Percentiles rank a stretch among this genome's conserved stretches.
Evolutionary conservation across 2,888 invertebrate species (phyloP).

Genomic region (Aphrophora alni): DNA sequence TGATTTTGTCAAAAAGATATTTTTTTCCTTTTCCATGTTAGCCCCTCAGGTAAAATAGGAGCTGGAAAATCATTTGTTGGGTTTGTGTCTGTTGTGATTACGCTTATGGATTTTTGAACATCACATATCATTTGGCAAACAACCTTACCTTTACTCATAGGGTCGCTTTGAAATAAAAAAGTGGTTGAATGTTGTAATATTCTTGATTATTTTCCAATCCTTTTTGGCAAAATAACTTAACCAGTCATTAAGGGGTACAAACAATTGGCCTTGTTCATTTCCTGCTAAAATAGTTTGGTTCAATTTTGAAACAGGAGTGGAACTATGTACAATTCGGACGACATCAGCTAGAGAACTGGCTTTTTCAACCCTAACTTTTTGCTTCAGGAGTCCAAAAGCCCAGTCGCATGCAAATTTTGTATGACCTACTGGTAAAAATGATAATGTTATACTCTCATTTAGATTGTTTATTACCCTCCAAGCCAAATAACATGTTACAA

Average conservation of each 20-base stretch:
- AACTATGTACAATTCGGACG: slow-evolving; percentile 4
- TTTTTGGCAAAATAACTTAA: slow-evolving; percentile 12
- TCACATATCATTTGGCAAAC: too few species aligned
- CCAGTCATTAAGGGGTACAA: slow-evolving; percentile 19
- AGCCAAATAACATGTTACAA: slow-evolving; percentile 20
- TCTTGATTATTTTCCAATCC: not conserved
- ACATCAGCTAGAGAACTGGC: slow-evolving; percentile 16
- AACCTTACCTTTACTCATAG: too few species aligned
- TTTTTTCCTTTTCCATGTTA: too few species aligned
- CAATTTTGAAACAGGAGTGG: not conserved
- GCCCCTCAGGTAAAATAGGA: too few species aligned
- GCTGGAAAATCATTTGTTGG: too few species aligned
- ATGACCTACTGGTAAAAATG: slow-evolving; percentile 25
- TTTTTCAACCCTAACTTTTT: slow-evolving; percentile 15
- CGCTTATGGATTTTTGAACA: too few species aligned
- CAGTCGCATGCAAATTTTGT: slow-evolving; percentile 31
- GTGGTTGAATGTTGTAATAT: too few species aligned
- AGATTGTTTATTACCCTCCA: slow-evolving; percentile 22
- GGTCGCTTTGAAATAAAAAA: too few species aligned
- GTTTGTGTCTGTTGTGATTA: too few species aligned
- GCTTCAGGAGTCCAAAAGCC: slow-evolving; percentile 21
- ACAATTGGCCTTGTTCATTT: slow-evolving; percentile 12
- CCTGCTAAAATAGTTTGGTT: slow-evolving; percentile 22
- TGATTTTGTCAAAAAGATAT: too few species aligned
- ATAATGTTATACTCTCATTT: slow-evolving; percentile 16